Evolutionary conservation across 2,113 vertebrate genomes (phyloP), one percentile per base, ranked within the genome.

Genomic region (Nematolebias whitei): DNA sequence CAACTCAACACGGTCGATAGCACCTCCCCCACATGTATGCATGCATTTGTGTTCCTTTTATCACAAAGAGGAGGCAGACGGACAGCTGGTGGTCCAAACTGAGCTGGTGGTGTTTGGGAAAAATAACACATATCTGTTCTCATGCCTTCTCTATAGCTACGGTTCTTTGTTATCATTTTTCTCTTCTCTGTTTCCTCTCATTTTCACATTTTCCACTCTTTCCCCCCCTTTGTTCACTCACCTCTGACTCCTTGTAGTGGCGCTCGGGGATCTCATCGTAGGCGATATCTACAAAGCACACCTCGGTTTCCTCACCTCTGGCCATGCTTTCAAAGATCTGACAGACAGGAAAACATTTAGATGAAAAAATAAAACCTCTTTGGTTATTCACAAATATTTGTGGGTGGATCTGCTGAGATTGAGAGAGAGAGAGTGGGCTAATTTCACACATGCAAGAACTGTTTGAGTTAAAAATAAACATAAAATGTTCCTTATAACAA

Each of bases 221-320:
- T 14, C 43, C 5, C 24, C 23, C 12, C 18, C 10, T 16, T 4
- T 40, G 38, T 49, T 10, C 23, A 20, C 85, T 80, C 75, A 99
- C 98, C 95, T 99, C 98, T 0, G 95, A 95, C 26, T 98, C 96
- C 80, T 99, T 99, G 91, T 97, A 99, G 84, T 99, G 97, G 64
- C 98, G 95, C 82, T 99, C 97, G 0, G 98, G 95, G 79, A 99
- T 95, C 82, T 99, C 98, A 51, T 99, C 97, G 0, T 95, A 97
- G 72, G 94, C 97, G 2, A 99, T 99, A 76, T 99, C 98, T 49
- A 99, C 93, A 13, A 95, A 93, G 80, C 96, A 98, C 54, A 98
- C 95, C 87, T 99, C 96, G 8, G 93, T 93, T 68, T 98, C 96
- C 67, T 96, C 84, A 1, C 96, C 95, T 90, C 93, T 95, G 74